phyloP scores from a whole-genome alignment of 2,797 vertebrate genomes.

The Leuciscus waleckii region DNA sequence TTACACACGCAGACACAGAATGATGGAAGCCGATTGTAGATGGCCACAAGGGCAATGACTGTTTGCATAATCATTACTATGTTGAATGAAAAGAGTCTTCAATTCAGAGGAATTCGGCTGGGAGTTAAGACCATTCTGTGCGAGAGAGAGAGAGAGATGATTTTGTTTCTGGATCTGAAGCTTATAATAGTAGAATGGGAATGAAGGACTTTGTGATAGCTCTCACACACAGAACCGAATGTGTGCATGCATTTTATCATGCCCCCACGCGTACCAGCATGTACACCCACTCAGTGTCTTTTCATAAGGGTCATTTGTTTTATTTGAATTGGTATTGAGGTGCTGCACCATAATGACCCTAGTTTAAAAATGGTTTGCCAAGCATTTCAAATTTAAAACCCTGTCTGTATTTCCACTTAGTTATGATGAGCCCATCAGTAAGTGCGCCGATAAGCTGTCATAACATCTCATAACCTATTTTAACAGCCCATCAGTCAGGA shows the following conservation, averaged over 20 bases:
- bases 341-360: neutral
- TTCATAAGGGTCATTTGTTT: constrained; percentile 33
- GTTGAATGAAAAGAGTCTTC: constrained; percentile 40
- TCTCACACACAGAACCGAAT: neutral
- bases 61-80: constrained; percentile 51
- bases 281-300: neutral
- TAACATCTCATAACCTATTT: constrained; percentile 36
- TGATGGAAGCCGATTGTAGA: constrained; percentile 43
- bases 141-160: neutral
- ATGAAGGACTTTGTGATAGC: neutral
- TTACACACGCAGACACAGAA: constrained; percentile 44
- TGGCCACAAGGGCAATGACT: constrained; percentile 43
- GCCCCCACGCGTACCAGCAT: constrained; percentile 2
- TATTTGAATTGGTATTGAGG: constrained; percentile 23
- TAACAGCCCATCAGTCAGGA: constrained; percentile 27
- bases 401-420: constrained; percentile 19
- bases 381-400: constrained; percentile 5
- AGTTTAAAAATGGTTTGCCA: constrained; percentile 13
- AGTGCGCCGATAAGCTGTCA: constrained; percentile 11
- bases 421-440: constrained; percentile 31
- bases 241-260: neutral
- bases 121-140: constrained; percentile 8
- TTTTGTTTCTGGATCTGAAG: constrained; percentile 12
- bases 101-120: constrained; percentile 21
- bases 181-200: constrained; percentile 9